phyloP scores from a whole-genome alignment of 2,113 vertebrate genomes.

The Riparia riparia region DNA sequence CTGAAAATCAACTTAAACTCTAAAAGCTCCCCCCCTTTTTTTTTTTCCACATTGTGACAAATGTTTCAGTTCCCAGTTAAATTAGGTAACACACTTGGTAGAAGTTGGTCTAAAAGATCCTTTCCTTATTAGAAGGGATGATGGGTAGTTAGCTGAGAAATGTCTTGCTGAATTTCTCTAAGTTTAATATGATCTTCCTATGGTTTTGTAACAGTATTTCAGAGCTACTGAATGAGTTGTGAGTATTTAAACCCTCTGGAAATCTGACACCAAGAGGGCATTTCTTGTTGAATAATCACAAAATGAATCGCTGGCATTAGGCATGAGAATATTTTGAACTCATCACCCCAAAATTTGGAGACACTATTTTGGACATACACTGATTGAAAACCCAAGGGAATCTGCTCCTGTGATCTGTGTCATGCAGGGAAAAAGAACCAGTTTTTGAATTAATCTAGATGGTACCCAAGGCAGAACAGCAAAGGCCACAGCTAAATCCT shows the following conservation, averaged over 20 bases:
- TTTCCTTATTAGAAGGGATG: background rate
- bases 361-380: background rate
- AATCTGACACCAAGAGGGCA: background rate
- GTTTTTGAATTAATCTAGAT: background rate
- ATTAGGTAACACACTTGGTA: background rate
- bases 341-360: background rate
- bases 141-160: background rate
- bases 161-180: background rate
- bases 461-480: background rate
- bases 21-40: background rate
- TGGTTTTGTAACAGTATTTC: background rate
- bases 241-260: constrained; percentile 26
- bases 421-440: background rate
- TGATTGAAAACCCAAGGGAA: background rate
- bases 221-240: background rate
- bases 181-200: background rate
- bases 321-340: background rate
- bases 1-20: background rate
- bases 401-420: background rate
- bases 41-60: background rate
- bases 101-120: background rate
- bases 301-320: background rate
- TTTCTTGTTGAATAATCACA: background rate
- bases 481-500: background rate
- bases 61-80: background rate